Evolutionary conservation across 2,888 invertebrate species (phyloP).

Genomic region (Zaprionus obscuricornis): DNA sequence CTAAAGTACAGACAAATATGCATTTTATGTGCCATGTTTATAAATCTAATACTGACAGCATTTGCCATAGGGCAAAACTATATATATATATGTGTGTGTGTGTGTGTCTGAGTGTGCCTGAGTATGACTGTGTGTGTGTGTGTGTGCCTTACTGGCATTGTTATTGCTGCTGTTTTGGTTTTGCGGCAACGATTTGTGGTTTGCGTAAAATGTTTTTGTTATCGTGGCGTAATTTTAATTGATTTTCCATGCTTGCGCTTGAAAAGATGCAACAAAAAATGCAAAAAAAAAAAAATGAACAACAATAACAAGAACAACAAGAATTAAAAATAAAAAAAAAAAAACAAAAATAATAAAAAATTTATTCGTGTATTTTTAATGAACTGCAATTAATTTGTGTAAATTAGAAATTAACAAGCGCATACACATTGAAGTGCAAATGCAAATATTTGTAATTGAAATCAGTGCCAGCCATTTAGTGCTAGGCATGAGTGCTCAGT

Average conservation of each 20-base stretch:
- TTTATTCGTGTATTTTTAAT: constrained; percentile 41
- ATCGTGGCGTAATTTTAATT: constrained; percentile 59
- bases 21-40: constrained; percentile 35
- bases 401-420: constrained; percentile 33
- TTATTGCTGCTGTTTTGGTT: constrained; percentile 27
- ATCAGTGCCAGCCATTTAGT: too few relatives aligned
- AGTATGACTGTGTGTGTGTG: constrained; percentile 28
- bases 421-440: constrained; percentile 4
- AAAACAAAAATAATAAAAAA: too few relatives aligned
- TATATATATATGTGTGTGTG: constrained; percentile 28
- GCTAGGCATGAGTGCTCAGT: too few relatives aligned
- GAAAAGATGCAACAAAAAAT: too few relatives aligned
- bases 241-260: constrained; percentile 65
- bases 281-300: too few relatives aligned
- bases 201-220: constrained; percentile 61
- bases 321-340: too few relatives aligned
- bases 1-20: constrained; percentile 38
- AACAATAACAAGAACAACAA: too few relatives aligned
- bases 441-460: constrained; percentile 22
- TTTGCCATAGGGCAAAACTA: constrained; percentile 25
- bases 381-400: constrained; percentile 61
- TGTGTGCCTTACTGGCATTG: constrained; percentile 11
- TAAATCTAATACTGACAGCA: constrained; percentile 49
- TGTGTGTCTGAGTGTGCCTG: constrained; percentile 10
- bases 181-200: constrained; percentile 67